Evolutionary conservation across 2,113 vertebrate genomes (phyloP), one percentile per base, ranked within the genome.

Genomic region (Psophia crepitans): DNA sequence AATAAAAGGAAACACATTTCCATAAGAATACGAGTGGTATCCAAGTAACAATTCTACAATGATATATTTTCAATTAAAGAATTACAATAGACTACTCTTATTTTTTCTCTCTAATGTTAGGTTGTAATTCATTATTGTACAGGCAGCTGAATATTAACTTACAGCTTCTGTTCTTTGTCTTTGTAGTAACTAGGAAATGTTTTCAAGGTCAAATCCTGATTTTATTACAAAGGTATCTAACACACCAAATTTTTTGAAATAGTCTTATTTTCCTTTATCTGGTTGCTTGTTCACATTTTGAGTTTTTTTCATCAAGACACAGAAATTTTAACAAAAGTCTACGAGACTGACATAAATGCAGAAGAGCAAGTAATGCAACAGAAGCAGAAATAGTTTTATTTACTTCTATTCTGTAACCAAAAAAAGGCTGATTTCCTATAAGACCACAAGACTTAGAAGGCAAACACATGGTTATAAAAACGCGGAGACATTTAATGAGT

Each of bases 1-100:
- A 96, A 96, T 93, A 94, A 93, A 96, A 95, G 93, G 94, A 97
- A 98, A 97, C 82, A 85, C 51, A 74, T 96, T 95, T 91, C 89
- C 89, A 91, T 91, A 87, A 58, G 86, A 96, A 90, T 78, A 81
- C 1, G 0, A 96, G 68, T 84, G 56, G 91, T 94, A 92, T 97
- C 89, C 89, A 95, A 96, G 93, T 91, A 96, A 92, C 82, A 76
- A 79, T 93, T 90, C 58, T 39, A 70, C 9, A 48, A 87, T 83
- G 66, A 92, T 94, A 75, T 16, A 81, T 93, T 86, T 81, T 78
- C 87, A 93, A 93, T 97, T 96, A 96, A 86, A 84, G 83, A 93
- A 97, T 92, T 95, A 96, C 81, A 79, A 87, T 33, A 61, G 61
- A 35, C 68, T 64, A 68, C 49, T 61, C 37, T 89, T 94, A 44